Conservation (phyloP, 2,113 vertebrate species). For the Erinaceus europaeus region DNA sequence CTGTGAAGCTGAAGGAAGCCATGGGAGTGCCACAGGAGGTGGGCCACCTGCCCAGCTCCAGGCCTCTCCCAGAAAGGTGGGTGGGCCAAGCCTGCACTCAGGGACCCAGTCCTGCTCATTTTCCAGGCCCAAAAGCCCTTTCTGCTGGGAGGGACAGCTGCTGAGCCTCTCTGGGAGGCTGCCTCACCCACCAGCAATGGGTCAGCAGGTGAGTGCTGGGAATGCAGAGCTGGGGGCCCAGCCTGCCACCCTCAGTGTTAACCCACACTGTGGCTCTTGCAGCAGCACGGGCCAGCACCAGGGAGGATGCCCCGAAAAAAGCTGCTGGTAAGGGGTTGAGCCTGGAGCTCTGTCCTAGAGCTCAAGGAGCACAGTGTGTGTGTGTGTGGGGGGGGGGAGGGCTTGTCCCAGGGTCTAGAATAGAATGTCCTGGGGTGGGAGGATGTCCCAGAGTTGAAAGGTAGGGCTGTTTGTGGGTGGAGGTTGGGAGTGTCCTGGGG, state of each 20-base stretch:
- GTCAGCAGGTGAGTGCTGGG: conserved; percentile 69
- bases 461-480: no score
- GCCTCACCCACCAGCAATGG: conserved; percentile 53
- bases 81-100: not conserved
- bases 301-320: conserved; percentile 47
- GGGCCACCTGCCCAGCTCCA: not conserved
- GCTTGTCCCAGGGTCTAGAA: no score
- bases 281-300: conserved; percentile 61
- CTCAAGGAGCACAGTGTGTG: no score
- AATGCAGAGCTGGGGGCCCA: not conserved
- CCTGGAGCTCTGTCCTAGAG: no score
- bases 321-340: conserved; percentile 62
- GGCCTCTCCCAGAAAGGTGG: not conserved
- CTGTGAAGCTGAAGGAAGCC: conserved; percentile 72
- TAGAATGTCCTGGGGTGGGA: no score
- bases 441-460: no score
- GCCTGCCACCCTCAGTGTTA: not conserved
- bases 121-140: conserved; percentile 71
- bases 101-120: not conserved
- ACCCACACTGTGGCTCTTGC: conserved; percentile 52
- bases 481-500: no score
- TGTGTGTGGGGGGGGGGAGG: no score
- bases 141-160: not conserved
- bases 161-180: conserved; percentile 66
- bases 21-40: conserved; percentile 74